A percentile compares a stretch with the other conserved stretches of the same genome.
phyloP scores from a whole-genome alignment of 2,113 vertebrate species.

The Anolis sagrei region DNA sequence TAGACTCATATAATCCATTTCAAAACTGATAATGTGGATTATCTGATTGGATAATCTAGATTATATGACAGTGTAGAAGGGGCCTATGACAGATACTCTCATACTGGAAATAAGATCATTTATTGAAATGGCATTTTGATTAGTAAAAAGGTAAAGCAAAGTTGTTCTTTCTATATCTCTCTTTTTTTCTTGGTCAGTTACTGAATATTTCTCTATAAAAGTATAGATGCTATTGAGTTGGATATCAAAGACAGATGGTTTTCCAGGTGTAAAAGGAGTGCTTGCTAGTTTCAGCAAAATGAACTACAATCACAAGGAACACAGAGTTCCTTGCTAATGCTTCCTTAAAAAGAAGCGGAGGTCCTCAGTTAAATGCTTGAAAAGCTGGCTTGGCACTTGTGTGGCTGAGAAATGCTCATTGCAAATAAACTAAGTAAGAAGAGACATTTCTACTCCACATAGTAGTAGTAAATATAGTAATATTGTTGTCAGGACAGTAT shows the following conservation, averaged over 20 bases:
- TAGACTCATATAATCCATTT: too few species aligned
- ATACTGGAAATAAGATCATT: background rate
- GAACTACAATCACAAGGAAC: background rate
- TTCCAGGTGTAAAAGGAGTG: background rate
- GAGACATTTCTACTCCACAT: background rate
- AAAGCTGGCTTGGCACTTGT: background rate
- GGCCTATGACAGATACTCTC: too few species aligned
- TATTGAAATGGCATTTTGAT: background rate
- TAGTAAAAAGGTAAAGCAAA: background rate
- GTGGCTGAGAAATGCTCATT: background rate
- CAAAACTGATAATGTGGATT: too few species aligned
- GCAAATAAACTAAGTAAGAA: background rate
- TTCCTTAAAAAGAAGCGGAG: background rate
- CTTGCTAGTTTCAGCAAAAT: background rate
- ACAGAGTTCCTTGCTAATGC: background rate
- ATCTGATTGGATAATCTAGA: too few species aligned
- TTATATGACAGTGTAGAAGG: too few species aligned
- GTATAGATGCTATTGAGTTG: too few species aligned
- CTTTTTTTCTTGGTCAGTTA: background rate
- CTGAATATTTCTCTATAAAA: background rate
- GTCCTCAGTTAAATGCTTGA: background rate
- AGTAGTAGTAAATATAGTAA: too few species aligned
- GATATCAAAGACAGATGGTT: background rate
- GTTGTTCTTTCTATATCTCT: too few species aligned
- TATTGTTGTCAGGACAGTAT: background rate